These are phyloP conservation scores for Microctenopoma stevenorrisi DNA, from an alignment of 2,797 vertebrate genomes.

Conservation along the genomic window DNA sequence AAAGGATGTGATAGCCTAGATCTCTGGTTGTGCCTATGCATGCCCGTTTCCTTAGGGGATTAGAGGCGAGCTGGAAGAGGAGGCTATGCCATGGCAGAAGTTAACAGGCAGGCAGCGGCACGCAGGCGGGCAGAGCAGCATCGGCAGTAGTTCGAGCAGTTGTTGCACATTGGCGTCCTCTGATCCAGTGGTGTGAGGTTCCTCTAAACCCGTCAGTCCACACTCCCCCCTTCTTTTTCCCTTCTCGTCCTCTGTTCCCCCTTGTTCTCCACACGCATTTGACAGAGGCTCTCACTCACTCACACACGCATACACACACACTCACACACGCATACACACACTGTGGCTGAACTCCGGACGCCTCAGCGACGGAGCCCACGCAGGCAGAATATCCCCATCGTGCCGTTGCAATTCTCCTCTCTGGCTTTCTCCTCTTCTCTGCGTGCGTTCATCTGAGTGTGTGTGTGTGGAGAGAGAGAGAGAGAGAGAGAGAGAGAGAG, in stretches of 20 bases:
- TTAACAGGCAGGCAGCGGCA: conserved; percentile 58
- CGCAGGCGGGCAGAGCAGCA: conserved; percentile 33
- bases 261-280: conserved; percentile 41
- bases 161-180: conserved; percentile 82
- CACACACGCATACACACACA: conserved; percentile 37
- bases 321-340: conserved; percentile 34
- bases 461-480: conserved; percentile 30
- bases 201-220: conserved; percentile 69
- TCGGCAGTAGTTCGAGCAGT: conserved; percentile 73
- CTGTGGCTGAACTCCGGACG: conserved; percentile 69
- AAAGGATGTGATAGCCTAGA: conserved; percentile 82
- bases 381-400: conserved; percentile 81
- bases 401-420: conserved; percentile 70
- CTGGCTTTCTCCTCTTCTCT: conserved; percentile 63
- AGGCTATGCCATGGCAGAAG: conserved; percentile 77
- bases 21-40: conserved; percentile 81
- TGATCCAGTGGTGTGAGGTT: conserved; percentile 69
- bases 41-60: conserved; percentile 78
- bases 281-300: conserved; percentile 56
- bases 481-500: conserved; percentile 45
- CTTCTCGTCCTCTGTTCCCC: conserved; percentile 52
- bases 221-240: conserved; percentile 58
- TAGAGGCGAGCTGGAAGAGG: conserved; percentile 71
- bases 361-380: conserved; percentile 74
- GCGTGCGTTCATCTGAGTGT: conserved; percentile 57